Evolutionary conservation across 2,888 invertebrate genomes (phyloP).

Genomic region (Chymomyza caudatula): DNA sequence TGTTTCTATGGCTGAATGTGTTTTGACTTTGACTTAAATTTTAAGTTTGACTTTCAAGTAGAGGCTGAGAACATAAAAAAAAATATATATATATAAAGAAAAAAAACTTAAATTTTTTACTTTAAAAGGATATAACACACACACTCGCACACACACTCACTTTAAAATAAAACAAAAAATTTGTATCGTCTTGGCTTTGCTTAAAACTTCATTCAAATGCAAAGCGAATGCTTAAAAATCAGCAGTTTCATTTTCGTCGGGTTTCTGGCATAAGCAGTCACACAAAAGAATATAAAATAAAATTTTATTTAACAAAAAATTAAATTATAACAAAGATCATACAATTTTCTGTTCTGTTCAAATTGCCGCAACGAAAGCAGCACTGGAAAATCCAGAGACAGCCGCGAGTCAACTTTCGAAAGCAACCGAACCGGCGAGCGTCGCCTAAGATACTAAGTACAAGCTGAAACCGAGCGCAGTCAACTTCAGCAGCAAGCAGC

Average conservation of each 20-base stretch:
- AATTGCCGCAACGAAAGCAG: neutral
- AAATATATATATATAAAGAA: conserved; percentile 1
- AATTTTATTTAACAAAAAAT: neutral
- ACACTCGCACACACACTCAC: neutral
- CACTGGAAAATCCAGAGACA: neutral
- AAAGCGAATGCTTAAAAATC: neutral
- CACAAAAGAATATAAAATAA: neutral
- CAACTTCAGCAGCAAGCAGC: conserved; percentile 18
- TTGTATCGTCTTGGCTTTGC: neutral
- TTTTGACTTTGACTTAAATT: conserved; percentile 5
- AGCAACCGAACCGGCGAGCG: conserved; percentile 68
- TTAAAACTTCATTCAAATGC: neutral
- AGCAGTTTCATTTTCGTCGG: neutral
- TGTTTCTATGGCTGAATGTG: neutral
- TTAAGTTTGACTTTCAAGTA: neutral
- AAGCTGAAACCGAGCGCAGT: conserved; percentile 21
- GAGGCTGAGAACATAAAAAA: neutral
- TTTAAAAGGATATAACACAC: neutral
- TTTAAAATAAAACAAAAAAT: conserved; percentile 13
- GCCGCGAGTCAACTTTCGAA: conserved; percentile 11
- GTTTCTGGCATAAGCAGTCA: neutral
- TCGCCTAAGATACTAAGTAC: conserved; percentile 63
- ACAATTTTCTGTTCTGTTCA: neutral
- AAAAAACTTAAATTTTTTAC: neutral
- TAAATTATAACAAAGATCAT: neutral